These are phyloP conservation scores for Trypoxylon attenuatum DNA, from an alignment of 2,888 invertebrate genomes.

Conservation along the genomic window DNA sequence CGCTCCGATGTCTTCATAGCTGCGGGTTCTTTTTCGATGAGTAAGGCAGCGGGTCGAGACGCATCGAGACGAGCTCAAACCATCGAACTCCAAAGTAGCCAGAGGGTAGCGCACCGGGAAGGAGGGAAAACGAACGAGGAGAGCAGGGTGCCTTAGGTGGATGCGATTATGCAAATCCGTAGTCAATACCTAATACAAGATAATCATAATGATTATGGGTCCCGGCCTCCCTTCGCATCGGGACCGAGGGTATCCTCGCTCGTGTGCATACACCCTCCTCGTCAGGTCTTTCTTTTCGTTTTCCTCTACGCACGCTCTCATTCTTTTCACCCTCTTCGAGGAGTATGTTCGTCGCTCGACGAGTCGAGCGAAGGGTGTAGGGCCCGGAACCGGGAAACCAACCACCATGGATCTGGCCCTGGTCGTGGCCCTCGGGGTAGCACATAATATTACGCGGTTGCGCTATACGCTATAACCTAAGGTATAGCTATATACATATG, in stretches of 20 bases:
- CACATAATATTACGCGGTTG: conserved; percentile 63
- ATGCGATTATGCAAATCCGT: conserved; percentile 73
- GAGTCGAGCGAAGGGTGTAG: conserved; percentile 6
- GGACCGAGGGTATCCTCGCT: conserved; percentile 33
- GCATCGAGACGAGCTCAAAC: conserved; percentile 9
- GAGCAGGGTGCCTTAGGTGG: conserved; percentile 58
- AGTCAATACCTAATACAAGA: conserved; percentile 74
- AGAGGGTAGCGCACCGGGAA: conserved; percentile 34
- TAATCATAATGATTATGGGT: conserved; percentile 73
- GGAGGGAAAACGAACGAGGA: neutral
- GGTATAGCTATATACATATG: neutral
- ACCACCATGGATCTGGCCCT: neutral
- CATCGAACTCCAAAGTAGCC: no score
- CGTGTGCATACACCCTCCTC: conserved; percentile 39
- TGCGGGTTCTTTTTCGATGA: neutral
- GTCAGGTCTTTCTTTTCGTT: conserved; percentile 23
- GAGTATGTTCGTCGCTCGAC: conserved; percentile 46
- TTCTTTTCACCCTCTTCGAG: conserved; percentile 48
- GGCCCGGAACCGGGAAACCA: neutral
- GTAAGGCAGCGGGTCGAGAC: neutral
- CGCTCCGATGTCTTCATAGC: conserved; percentile 26
- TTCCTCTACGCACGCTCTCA: conserved; percentile 47
- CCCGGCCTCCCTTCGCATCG: conserved; percentile 59
- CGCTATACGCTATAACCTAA: neutral
- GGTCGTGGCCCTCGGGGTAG: conserved; percentile 61